phyloP scores from a whole-genome alignment of 1,140 invertebrate genomes.

The Lepidurus couesii region DNA sequence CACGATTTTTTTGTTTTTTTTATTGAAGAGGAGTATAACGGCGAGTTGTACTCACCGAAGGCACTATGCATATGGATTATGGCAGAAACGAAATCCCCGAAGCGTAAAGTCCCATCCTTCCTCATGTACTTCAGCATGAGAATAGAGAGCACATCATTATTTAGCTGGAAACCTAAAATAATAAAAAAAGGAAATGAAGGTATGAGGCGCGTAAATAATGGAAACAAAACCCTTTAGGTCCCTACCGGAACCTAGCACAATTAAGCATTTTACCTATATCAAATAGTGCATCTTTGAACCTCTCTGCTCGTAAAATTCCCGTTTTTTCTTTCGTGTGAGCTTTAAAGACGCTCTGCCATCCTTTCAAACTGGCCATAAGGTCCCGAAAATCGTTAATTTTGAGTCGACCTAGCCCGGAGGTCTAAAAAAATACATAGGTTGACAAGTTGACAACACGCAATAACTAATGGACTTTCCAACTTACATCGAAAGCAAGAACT shows the following conservation, averaged over 20 bases:
- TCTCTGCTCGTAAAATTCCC: conserved; percentile 79
- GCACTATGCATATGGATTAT: conserved; percentile 81
- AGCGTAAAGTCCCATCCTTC: conserved; percentile 85
- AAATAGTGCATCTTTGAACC: conserved; percentile 70
- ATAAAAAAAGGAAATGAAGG: neutral
- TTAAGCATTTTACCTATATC: conserved; percentile 61
- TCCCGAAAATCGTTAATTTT: conserved; percentile 84
- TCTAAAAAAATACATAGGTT: conserved; percentile 47
- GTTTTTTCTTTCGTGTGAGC: conserved; percentile 86
- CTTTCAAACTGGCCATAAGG: conserved; percentile 83
- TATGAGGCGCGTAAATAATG: neutral
- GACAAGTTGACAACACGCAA: neutral
- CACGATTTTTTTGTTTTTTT: conserved; percentile 2
- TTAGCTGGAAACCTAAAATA: conserved; percentile 68
- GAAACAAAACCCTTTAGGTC: neutral
- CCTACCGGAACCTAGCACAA: neutral
- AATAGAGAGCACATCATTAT: conserved; percentile 71
- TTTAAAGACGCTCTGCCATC: conserved; percentile 86
- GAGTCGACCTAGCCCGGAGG: conserved; percentile 69
- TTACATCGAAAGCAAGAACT: conserved; percentile 79
- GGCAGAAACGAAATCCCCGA: conserved; percentile 86
- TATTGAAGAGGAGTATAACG: neutral
- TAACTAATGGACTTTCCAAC: conserved; percentile 42
- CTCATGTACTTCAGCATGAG: conserved; percentile 82
- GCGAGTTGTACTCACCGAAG: conserved; percentile 61